A percentile compares a stretch with the other conserved stretches of the same genome.
These are phyloP conservation scores for Urocynchramus pylzowi DNA, from an alignment of 2,113 vertebrate genomes.

Conservation along the genomic window DNA sequence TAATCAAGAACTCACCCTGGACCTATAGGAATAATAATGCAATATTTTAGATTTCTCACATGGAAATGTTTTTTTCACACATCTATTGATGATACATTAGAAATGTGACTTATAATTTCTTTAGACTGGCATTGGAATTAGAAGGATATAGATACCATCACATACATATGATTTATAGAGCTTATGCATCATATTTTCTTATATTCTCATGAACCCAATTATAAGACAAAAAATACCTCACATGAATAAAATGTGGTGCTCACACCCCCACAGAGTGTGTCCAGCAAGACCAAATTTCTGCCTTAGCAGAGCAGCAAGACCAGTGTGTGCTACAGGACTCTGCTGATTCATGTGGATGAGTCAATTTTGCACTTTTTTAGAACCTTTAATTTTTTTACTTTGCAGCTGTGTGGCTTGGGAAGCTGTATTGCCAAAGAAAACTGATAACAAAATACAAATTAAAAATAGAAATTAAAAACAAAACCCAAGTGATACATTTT, in stretches of 20 bases:
- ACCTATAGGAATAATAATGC: not conserved
- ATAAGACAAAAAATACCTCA: not conserved
- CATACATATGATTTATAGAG: not conserved
- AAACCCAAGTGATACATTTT: not conserved
- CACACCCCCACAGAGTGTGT: accelerated
- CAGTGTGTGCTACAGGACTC: not conserved
- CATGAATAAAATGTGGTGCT: not conserved
- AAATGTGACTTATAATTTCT: not conserved
- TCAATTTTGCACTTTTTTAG: not conserved
- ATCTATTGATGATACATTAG: not conserved
- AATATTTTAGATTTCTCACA: not conserved
- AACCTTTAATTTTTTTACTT: not conserved
- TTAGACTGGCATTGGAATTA: not conserved
- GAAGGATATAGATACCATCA: not conserved
- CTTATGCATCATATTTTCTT: not conserved
- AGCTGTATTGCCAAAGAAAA: not conserved
- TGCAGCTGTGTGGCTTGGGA: not conserved
- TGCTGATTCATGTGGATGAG: not conserved
- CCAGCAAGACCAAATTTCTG: not conserved
- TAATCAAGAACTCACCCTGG: not conserved
- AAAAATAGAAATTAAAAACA: not conserved
- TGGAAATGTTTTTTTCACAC: not conserved
- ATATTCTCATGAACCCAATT: not conserved
- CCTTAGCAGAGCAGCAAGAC: not conserved
- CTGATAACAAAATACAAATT: not conserved